Conservation (phyloP, 1,140 invertebrate species). For the Drosophila varians region DNA sequence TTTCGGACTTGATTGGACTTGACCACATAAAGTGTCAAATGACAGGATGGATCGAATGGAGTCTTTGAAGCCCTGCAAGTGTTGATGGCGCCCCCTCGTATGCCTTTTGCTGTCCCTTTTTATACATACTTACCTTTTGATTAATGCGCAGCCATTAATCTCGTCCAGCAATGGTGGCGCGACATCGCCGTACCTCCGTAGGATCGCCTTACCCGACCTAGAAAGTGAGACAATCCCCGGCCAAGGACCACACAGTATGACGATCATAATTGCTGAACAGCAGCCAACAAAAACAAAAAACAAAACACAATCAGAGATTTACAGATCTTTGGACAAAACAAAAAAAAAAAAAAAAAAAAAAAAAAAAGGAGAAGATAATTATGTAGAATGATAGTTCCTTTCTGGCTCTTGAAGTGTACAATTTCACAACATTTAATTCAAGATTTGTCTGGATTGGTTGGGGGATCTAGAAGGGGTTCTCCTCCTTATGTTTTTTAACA, state of each 20-base stretch:
- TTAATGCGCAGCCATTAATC: constrained; percentile 75
- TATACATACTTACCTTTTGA: too few species aligned
- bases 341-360: constrained; percentile 26
- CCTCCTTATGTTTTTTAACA: constrained; percentile 23
- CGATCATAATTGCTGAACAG: constrained; percentile 25
- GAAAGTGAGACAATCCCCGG: not conserved
- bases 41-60: constrained; percentile 28
- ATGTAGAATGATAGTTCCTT: constrained; percentile 81
- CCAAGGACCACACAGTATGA: constrained; percentile 29
- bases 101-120: constrained; percentile 7
- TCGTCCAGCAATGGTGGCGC: constrained; percentile 38
- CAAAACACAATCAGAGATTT: not conserved
- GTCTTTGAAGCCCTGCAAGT: constrained; percentile 51
- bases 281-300: not conserved
- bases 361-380: constrained; percentile 63
- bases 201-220: not conserved
- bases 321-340: not conserved
- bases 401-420: constrained; percentile 75
- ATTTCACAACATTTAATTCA: constrained; percentile 83
- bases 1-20: constrained; percentile 59
- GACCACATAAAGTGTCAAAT: constrained; percentile 76
- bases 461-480: not conserved
- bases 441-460: constrained; percentile 67
- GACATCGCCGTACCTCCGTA: not conserved
- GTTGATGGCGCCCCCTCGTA: constrained; percentile 68